Base-by-base conservation (phyloP, 2,888 invertebrate species). In the Drosophila barbarae region DNA sequence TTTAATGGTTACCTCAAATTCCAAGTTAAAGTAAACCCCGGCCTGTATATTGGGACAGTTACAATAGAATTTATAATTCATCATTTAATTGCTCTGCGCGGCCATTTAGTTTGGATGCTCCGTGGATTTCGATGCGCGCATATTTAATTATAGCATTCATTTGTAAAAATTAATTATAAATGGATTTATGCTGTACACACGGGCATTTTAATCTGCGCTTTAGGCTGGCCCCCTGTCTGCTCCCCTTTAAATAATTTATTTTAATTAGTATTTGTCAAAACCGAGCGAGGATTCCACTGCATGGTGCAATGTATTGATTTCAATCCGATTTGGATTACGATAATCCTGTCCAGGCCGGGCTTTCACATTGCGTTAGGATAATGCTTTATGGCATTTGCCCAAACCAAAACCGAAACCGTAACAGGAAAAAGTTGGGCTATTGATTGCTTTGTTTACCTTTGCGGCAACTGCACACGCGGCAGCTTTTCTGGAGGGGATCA, bases 121-220 rank as follows among this genome's bases (percentile, higher is more conserved):
- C 30, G 47, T 59, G 44, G 38, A 69, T 39, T 46, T 35, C 69
- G 53, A 41, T 60, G 60, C 30, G 50, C 36, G 57, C 71, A 69
- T 64, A 64, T 69, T 69, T 64, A 69, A 69, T 69, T 64, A 71
- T 52, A 15, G 26, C 70, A 44, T 52, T 59, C 71, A 65, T 71
- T 71, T 65, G 58, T 55, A 55, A 55, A 55, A 71, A 71, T 71
- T 71, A 71, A 71, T 71, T 71, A 65, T 65, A 71, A 71, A 71
- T 71, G 70, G 71, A 71, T 65, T 71, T 59, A 52, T 55, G 36
- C 28, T 39, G 52, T 34, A 54, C 68, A 50, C 49, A 30, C 38
- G 39, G 10, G 23, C 56, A 63, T 56, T 69, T 70, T 52, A 69
- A 69, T 69, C 63, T 71, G 42, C 50, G 52, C 51, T 34, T 39